Percentiles rank a stretch among this genome's conserved stretches.
Evolutionary conservation across 2,888 invertebrate genomes (phyloP).

Genomic region (Agonum fuliginosum): DNA sequence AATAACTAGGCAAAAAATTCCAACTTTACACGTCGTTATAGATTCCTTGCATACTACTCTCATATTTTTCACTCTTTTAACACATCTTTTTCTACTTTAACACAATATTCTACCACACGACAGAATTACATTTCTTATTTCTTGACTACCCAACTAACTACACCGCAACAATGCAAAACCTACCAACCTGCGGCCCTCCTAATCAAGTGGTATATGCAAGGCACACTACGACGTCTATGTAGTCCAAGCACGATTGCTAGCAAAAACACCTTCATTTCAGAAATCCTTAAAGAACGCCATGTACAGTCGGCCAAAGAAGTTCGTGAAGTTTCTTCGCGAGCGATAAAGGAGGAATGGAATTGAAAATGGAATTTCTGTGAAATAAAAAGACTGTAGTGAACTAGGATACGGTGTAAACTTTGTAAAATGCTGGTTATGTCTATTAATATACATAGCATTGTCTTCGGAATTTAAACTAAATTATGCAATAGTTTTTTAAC

Average conservation of each 20-base stretch:
- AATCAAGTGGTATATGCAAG: constrained; percentile 32
- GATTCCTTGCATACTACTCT: background rate
- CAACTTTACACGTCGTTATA: background rate
- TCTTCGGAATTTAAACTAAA: no score
- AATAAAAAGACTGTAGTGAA: constrained; percentile 39
- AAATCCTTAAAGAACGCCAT: constrained; percentile 45
- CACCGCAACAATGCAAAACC: constrained; percentile 31
- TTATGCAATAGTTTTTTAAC: no score
- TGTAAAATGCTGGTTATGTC: no score
- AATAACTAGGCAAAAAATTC: background rate
- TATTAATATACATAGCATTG: no score
- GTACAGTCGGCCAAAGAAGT: background rate
- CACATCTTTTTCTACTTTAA: constrained; percentile 7
- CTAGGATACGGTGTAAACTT: no score
- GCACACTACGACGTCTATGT: background rate
- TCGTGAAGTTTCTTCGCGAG: background rate
- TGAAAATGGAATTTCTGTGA: constrained; percentile 26
- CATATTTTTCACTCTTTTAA: background rate
- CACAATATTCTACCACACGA: constrained; percentile 1
- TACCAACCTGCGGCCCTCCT: constrained; percentile 9
- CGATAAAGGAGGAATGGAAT: background rate
- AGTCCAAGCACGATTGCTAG: constrained; percentile 37
- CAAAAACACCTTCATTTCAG: constrained; percentile 45
- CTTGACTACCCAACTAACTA: background rate
- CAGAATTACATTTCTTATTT: constrained; percentile 8